Conservation (phyloP, 2,888 invertebrate species). For the Spilosoma lubricipeda region DNA sequence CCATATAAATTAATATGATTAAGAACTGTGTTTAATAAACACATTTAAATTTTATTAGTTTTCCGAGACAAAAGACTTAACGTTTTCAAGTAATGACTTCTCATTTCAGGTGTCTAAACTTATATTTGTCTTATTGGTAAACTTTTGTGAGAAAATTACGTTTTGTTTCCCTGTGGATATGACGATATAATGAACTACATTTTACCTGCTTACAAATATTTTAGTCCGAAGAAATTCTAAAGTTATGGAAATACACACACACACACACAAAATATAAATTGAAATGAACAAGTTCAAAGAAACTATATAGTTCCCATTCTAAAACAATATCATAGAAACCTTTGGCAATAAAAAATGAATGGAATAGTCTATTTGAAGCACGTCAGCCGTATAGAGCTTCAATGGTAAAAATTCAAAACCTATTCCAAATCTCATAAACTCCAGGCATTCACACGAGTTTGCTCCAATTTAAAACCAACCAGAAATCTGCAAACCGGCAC, state of each 20-base stretch:
- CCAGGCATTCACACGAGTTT: conserved; percentile 18
- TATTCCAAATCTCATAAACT: conserved; percentile 21
- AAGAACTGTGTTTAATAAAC: too few relatives aligned
- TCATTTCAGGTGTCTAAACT: too few relatives aligned
- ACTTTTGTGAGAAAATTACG: too few relatives aligned
- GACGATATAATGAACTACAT: not conserved
- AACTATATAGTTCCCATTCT: conserved; percentile 2
- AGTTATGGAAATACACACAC: not conserved
- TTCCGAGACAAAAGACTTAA: not conserved
- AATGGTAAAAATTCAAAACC: conserved; percentile 20
- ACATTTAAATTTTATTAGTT: not conserved
- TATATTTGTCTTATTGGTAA: not conserved
- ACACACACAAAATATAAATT: not conserved
- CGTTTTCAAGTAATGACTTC: not conserved
- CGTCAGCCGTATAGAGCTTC: conserved; percentile 16
- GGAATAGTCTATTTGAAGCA: conserved; percentile 11
- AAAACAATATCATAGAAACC: not conserved
- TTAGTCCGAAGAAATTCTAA: not conserved
- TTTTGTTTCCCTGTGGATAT: not conserved
- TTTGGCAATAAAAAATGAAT: conserved; percentile 14
- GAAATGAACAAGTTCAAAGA: not conserved
- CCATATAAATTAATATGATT: too few relatives aligned
- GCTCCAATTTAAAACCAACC: conserved; percentile 31
- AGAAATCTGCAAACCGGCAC: conserved; percentile 25
- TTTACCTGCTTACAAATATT: not conserved